Base-by-base conservation (phyloP, 2,113 vertebrate genomes). In the Potamarius usumacintae region DNA sequence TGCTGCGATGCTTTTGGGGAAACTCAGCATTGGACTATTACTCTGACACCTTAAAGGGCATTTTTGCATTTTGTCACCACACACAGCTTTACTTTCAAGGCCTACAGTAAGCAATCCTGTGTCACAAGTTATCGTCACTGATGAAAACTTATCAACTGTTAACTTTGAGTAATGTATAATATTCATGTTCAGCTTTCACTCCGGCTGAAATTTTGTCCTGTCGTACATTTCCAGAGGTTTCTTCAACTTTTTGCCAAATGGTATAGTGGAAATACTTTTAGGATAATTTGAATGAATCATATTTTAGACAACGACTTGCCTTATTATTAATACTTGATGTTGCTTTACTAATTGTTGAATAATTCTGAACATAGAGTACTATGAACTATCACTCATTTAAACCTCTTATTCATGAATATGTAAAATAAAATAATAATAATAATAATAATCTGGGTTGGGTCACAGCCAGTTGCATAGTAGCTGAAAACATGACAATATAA, bases 371-470 rank as follows among this genome's bases (percentile, higher is more conserved):
- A 78, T 11, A 76, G 72, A 76, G 76, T 78, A 25, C 2, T 65
- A 65, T 15, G 6, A 62, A 65, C 17, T 0, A 48, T 12, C 34
- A 20, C 67, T 27, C 77, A 57, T 30, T 42, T 63, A 27, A 52
- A n/a, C 20, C 58, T 55, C 27, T 65, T 82, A 30, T 82, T 87
- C 22, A 58, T 85, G 52, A 89, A 89, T 82, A 89, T 89, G 71
- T 53, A 87, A 81, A 65, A 55, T 42, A 3, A 42, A 42, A 42
- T 42, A 42, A 42, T 42, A 42, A 42, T 42, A 42, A 42, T 42
- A 42, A 42, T 42, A 42, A 4, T 42, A 42, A 42, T 50, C 25
- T 74, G 25, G 58, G 3, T n/a, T 4, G 58, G 18, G 12, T 78
- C 27, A 67, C 62, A 65, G 18, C 18, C 48, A 55, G 5, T 20